Conservation (phyloP, 2,113 vertebrate species). For the Peromyscus maniculatus region DNA sequence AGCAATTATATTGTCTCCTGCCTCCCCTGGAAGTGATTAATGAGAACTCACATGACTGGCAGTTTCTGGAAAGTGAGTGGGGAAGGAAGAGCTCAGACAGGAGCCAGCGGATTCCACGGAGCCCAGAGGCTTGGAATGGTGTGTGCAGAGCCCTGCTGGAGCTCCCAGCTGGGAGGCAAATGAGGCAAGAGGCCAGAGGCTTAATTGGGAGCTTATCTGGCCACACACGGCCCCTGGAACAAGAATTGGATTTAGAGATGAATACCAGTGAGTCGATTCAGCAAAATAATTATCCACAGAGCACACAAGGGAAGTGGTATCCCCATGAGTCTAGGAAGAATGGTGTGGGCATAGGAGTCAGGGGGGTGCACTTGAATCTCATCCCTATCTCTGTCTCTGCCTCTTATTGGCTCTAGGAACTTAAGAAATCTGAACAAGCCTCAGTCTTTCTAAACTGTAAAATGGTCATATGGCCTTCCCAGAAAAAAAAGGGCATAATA, state of each 20-base stretch:
- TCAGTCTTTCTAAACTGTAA: not conserved
- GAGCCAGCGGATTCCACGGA: not conserved
- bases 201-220: not conserved
- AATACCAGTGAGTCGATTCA: not conserved
- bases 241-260: not conserved
- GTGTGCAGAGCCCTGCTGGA: conserved; percentile 6
- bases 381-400: not conserved
- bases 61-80: not conserved
- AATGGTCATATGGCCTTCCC: not conserved
- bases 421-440: not conserved
- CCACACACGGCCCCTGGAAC: not conserved
- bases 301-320: not conserved
- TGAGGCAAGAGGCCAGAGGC: not conserved
- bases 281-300: not conserved
- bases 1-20: conserved; percentile 54
- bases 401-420: not conserved
- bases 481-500: not conserved
- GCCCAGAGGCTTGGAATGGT: not conserved
- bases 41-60: conserved; percentile 18
- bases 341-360: not conserved
- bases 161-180: not conserved
- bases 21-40: conserved; percentile 29
- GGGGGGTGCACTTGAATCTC: not conserved
- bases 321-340: not conserved
- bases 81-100: not conserved